Percentiles rank a stretch among this genome's conserved stretches.
These are phyloP conservation scores for Scrobipalpa atriplicella DNA, from an alignment of 2,888 invertebrate genomes.

Conservation along the genomic window DNA sequence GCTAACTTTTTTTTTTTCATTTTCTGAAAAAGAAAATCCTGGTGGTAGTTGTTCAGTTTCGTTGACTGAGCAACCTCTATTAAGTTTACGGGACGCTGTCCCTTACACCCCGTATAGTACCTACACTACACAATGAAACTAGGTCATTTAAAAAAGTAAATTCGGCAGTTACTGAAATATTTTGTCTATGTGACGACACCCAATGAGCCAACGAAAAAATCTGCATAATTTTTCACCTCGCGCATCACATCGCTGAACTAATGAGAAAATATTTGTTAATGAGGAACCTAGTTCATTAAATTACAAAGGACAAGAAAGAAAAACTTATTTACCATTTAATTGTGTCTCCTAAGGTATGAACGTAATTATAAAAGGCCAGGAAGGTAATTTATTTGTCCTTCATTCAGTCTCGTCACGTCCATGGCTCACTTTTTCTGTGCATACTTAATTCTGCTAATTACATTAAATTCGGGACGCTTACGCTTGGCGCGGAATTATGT, in stretches of 20 bases:
- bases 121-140: neutral
- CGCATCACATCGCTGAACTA: neutral
- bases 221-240: neutral
- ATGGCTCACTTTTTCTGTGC: slow-evolving; percentile 46
- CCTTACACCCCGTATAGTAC: too few relatives aligned
- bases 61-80: too few relatives aligned
- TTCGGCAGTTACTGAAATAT: too few relatives aligned
- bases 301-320: slow-evolving; percentile 1
- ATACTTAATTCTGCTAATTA: slow-evolving; percentile 52
- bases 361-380: slow-evolving; percentile 56
- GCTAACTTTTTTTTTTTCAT: too few relatives aligned
- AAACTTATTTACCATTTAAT: slow-evolving; percentile 33
- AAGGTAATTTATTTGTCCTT: slow-evolving; percentile 61
- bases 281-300: slow-evolving; percentile 7
- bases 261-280: slow-evolving; percentile 10
- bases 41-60: too few relatives aligned
- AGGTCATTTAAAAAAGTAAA: neutral
- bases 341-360: slow-evolving; percentile 43
- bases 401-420: slow-evolving; percentile 61
- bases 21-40: too few relatives aligned
- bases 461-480: slow-evolving; percentile 48
- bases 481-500: slow-evolving; percentile 34
- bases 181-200: too few relatives aligned
- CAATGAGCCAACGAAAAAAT: too few relatives aligned
- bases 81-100: too few relatives aligned